A percentile compares a stretch with the other conserved stretches of the same genome.
These are phyloP conservation scores for Anoura caudifer DNA, from an alignment of 2,113 vertebrate species.

Conservation along the genomic window DNA sequence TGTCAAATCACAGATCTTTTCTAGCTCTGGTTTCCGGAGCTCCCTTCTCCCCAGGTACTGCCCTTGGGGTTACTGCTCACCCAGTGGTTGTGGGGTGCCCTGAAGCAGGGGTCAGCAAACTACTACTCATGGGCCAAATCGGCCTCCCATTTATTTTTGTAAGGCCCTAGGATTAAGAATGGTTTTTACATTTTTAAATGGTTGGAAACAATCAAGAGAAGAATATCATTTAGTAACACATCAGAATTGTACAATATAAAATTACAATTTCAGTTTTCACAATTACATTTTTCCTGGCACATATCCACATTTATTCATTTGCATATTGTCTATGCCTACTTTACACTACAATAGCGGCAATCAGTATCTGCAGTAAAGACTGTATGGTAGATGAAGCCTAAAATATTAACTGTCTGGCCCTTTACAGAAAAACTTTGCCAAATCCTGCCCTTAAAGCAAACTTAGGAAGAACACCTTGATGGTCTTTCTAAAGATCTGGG, in stretches of 20 bases:
- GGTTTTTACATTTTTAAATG: not conserved
- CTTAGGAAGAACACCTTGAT: not conserved
- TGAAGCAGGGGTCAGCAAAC: not conserved
- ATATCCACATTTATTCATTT: not conserved
- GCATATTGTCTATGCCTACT: not conserved
- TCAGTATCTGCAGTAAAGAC: not conserved
- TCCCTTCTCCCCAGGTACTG: not conserved
- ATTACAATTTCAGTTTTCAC: not conserved
- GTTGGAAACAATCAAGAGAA: not conserved
- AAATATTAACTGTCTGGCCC: not conserved
- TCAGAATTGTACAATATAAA: not conserved
- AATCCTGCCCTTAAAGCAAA: not conserved
- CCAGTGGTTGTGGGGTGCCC: not conserved
- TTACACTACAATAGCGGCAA: not conserved
- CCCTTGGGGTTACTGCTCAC: not conserved
- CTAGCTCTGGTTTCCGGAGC: not conserved
- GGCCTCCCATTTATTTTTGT: not conserved
- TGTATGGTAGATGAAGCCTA: not conserved
- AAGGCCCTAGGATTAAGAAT: not conserved
- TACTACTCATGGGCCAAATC: not conserved
- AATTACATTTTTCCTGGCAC: not conserved
- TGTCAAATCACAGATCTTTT: not conserved
- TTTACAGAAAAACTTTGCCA: not conserved
- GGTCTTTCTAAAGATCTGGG: not conserved
- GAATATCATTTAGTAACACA: not conserved